Conservation (phyloP, 2,113 vertebrate genomes). For the Bufo bufo region DNA sequence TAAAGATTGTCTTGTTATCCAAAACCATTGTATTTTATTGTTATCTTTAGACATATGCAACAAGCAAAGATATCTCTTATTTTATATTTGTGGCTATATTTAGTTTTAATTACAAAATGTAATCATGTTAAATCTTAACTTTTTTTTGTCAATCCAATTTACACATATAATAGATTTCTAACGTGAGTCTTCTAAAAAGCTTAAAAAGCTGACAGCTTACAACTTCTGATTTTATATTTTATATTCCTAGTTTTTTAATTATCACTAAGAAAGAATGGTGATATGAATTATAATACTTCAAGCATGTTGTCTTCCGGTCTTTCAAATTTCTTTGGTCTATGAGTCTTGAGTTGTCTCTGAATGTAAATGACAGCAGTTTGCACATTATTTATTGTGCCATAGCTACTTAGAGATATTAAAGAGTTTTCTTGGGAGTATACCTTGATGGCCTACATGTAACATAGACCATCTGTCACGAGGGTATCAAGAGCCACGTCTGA, state of each 20-base stretch:
- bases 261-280: neutral
- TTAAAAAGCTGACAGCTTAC: neutral
- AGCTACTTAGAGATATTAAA: neutral
- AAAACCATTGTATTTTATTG: neutral
- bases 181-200: neutral
- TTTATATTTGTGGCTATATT: neutral
- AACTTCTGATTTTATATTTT: neutral
- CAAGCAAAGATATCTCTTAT: neutral
- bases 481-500: too few species aligned
- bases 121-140: neutral
- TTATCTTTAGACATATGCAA: neutral
- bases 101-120: slow-evolving; percentile 14
- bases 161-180: neutral
- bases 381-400: neutral
- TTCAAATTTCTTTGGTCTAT: neutral
- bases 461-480: too few species aligned
- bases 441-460: neutral
- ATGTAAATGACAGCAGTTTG: neutral
- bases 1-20: slow-evolving; percentile 44
- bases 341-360: neutral
- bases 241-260: neutral
- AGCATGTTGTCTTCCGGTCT: neutral
- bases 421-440: neutral
- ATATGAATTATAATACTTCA: neutral
- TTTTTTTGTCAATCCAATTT: neutral